These are phyloP conservation scores for Heliocidaris tuberculata DNA, from an alignment of 35 echinoderm and acorn worm species.

Conservation along the genomic window DNA sequence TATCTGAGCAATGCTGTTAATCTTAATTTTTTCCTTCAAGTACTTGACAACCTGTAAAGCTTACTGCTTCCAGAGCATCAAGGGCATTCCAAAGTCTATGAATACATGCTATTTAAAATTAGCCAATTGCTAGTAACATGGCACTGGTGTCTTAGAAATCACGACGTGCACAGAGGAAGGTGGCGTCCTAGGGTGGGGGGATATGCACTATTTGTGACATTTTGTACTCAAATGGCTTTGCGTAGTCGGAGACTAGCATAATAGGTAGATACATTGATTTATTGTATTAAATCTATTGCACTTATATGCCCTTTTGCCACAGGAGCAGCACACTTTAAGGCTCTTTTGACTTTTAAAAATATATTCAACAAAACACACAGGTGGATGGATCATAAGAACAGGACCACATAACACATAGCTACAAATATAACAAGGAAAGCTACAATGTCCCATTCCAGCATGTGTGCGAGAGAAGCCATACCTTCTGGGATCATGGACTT, in stretches of 20 bases:
- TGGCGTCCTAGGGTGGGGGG: too few species aligned
- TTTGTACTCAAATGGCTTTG: too few species aligned
- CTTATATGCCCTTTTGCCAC: background rate
- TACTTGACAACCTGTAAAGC: background rate
- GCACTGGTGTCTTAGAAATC: background rate
- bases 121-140: background rate
- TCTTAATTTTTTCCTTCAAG: background rate
- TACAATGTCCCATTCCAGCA: constrained; percentile 86
- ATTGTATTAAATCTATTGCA: constrained; percentile 1
- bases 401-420: constrained; percentile 79
- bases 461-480: constrained; percentile 69
- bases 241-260: too few species aligned
- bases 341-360: background rate
- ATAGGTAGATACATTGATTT: too few species aligned
- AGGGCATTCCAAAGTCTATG: background rate
- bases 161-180: too few species aligned
- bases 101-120: background rate
- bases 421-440: constrained; percentile 78
- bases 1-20: background rate
- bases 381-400: constrained; percentile 51
- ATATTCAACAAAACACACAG: background rate
- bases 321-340: background rate
- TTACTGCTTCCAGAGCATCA: background rate
- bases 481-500: constrained; percentile 64
- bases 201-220: too few species aligned